Conservation (phyloP, 2,113 vertebrate species). For the Dasypus novemcinctus region DNA sequence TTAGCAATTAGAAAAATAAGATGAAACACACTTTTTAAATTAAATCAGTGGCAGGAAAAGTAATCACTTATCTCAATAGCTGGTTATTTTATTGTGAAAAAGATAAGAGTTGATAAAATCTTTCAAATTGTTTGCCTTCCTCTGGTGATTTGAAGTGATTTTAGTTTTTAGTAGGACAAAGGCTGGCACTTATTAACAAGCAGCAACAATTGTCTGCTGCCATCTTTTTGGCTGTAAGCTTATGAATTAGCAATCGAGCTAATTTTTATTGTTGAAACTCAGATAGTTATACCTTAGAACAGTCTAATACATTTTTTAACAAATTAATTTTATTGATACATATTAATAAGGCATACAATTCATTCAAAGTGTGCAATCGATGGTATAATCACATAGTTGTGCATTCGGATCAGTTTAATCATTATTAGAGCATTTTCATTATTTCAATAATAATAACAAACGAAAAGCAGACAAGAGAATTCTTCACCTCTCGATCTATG, state of each 20-base stretch:
- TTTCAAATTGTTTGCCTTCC: background rate
- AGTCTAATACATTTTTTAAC: background rate
- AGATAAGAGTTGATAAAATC: conserved; percentile 8
- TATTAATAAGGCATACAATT: too few relatives aligned
- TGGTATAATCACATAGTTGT: too few relatives aligned
- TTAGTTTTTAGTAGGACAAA: background rate
- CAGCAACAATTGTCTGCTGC: background rate
- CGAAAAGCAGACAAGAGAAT: too few relatives aligned
- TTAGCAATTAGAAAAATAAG: conserved; percentile 54
- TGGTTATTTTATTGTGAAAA: conserved; percentile 5
- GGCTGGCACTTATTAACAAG: background rate
- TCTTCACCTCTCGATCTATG: too few relatives aligned
- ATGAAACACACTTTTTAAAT: conserved; percentile 35
- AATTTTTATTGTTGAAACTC: background rate
- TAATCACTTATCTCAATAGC: background rate
- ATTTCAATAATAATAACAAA: too few relatives aligned
- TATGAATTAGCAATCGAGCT: background rate
- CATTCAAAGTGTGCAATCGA: too few relatives aligned
- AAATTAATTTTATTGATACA: too few relatives aligned
- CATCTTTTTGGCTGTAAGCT: background rate
- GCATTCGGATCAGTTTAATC: too few relatives aligned
- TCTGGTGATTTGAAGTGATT: background rate
- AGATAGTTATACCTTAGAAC: background rate
- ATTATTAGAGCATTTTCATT: too few relatives aligned
- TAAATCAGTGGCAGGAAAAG: background rate